phyloP scores from a whole-genome alignment of 2,113 vertebrate genomes.

The Pimephales promelas region DNA sequence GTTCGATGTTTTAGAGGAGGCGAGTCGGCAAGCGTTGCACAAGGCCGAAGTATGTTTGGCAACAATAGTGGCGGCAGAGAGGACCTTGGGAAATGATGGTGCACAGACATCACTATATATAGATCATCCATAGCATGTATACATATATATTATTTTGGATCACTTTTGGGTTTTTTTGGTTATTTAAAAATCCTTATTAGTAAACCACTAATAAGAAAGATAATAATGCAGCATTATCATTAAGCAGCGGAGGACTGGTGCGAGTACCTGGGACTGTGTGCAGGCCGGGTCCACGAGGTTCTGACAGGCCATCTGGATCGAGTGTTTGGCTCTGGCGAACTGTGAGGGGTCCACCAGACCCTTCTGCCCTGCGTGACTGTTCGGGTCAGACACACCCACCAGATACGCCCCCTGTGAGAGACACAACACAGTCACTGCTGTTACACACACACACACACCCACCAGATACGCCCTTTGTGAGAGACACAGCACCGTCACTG shows the following conservation, averaged over 20 bases:
- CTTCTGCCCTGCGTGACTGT: conserved; percentile 92
- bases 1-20: conserved; percentile 91
- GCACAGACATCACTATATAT: background rate
- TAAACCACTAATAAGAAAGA: background rate
- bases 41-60: conserved; percentile 97
- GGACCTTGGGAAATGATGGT: conserved; percentile 77
- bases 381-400: conserved; percentile 92
- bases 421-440: background rate
- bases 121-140: no score
- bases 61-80: conserved; percentile 96
- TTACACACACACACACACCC: conserved; percentile 51
- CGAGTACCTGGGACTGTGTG: conserved; percentile 91
- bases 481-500: background rate
- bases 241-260: background rate
- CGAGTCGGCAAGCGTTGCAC: conserved; percentile 94
- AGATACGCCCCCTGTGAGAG: conserved; percentile 87
- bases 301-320: conserved; percentile 98
- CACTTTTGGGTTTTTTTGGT: no score
- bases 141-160: no score
- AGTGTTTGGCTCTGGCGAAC: conserved; percentile 95
- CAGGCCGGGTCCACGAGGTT: conserved; percentile 94
- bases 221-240: no score
- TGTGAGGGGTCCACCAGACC: conserved; percentile 95
- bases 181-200: background rate
- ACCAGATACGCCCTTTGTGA: conserved; percentile 88